A percentile compares a stretch with the other conserved stretches of the same genome.
Conservation (phyloP, 2,113 vertebrate species). For the Muscicapa adusta region DNA sequence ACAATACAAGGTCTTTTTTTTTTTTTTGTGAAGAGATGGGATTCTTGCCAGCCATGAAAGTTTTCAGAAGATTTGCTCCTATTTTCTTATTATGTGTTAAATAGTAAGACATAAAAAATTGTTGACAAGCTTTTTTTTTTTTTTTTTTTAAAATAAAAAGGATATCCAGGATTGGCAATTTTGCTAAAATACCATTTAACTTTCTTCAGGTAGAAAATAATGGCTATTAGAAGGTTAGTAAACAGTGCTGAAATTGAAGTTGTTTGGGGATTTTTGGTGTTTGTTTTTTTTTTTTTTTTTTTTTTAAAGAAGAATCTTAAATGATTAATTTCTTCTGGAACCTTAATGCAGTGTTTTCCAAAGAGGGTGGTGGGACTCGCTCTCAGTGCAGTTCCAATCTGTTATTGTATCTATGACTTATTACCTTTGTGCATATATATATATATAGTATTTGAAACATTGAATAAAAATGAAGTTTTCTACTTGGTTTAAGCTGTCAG, state of each 20-base stretch:
- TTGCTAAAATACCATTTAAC: neutral
- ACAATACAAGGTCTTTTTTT: neutral
- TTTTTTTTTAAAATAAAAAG: neutral
- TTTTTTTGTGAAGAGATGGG: neutral
- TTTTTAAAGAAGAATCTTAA: neutral
- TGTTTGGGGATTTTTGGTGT: too few relatives aligned
- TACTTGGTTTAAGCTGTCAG: neutral
- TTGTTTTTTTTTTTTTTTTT: neutral
- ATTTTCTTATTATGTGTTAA: neutral
- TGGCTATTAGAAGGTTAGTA: neutral
- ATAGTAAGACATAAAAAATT: neutral
- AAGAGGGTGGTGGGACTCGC: neutral
- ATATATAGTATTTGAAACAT: neutral
- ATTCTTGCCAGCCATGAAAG: neutral
- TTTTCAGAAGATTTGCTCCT: neutral
- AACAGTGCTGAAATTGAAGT: neutral
- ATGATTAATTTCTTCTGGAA: neutral
- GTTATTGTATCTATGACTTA: accelerated
- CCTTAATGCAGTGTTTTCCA: neutral
- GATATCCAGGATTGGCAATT: neutral
- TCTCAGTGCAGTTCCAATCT: neutral
- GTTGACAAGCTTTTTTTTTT: neutral
- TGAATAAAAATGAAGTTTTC: neutral
- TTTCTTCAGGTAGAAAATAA: neutral
- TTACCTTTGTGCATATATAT: too few relatives aligned